Conservation (phyloP, 2,113 vertebrate species). For the Oryctolagus cuniculus region DNA sequence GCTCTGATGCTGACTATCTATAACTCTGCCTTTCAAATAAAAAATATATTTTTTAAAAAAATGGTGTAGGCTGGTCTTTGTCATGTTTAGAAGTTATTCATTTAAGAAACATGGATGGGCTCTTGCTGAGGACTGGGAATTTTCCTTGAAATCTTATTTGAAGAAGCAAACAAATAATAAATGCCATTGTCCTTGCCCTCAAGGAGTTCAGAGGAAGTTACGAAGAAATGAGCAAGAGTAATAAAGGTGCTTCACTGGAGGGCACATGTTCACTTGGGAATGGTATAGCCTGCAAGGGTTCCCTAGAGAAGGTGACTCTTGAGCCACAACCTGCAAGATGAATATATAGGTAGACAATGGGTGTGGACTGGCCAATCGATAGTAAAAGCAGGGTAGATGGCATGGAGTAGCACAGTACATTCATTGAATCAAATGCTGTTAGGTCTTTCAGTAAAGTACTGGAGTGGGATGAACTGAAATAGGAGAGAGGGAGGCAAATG, state of each 20-base stretch:
- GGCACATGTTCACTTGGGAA: background rate
- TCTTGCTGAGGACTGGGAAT: background rate
- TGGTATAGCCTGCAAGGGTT: background rate
- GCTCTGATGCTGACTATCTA: no score
- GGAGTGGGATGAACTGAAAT: fast-evolving
- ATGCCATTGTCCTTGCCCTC: background rate
- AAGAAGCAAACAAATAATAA: background rate
- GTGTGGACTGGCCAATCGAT: background rate
- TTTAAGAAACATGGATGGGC: background rate
- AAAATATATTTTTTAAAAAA: no score
- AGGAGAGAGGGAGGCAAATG: background rate
- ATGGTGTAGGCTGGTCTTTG: no score
- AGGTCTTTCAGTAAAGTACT: background rate
- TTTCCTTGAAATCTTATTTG: background rate
- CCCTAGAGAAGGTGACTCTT: background rate
- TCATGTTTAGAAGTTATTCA: background rate
- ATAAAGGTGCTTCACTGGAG: background rate
- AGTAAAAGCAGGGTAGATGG: no score
- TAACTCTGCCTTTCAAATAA: no score
- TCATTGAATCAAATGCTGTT: background rate
- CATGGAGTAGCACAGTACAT: fast-evolving
- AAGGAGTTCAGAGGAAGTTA: background rate
- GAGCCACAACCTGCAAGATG: background rate
- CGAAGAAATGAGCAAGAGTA: background rate
- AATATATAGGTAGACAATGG: background rate